Conservation (phyloP, 2,888 invertebrate species). For the Branchipolynoe longqiensis region DNA sequence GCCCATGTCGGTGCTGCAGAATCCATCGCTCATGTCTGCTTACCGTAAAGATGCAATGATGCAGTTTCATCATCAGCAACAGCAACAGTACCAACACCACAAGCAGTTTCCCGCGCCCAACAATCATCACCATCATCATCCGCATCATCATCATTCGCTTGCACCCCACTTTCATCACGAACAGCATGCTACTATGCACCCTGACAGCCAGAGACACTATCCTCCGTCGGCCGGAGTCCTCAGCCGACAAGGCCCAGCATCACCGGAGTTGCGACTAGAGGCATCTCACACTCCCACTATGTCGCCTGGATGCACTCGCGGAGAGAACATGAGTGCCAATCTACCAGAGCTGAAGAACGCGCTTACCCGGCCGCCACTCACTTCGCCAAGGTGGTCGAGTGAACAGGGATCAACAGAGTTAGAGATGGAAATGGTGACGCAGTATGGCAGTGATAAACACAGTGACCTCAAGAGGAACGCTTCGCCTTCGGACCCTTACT, state of each 20-base stretch:
- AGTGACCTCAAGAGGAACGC: not conserved
- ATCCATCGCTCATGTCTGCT: constrained; percentile 24
- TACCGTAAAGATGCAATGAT: constrained; percentile 20
- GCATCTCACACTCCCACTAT: not conserved
- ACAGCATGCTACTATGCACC: not conserved
- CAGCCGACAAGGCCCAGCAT: not conserved
- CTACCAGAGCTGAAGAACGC: constrained; percentile 39
- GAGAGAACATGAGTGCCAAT: too few species aligned
- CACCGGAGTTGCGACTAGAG: not conserved
- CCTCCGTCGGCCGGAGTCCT: not conserved
- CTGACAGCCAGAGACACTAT: constrained; percentile 5
- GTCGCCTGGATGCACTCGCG: too few species aligned
- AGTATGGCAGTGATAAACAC: constrained; percentile 16
- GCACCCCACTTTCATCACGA: constrained; percentile 1
- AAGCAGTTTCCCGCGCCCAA: too few species aligned
- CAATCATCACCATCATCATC: too few species aligned
- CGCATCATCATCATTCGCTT: constrained; percentile 6
- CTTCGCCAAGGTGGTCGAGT: constrained; percentile 2
- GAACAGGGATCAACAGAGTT: constrained; percentile 20
- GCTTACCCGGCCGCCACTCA: constrained; percentile 10
- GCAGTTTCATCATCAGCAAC: constrained; percentile 43
- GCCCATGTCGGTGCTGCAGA: constrained; percentile 23
- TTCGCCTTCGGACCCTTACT: constrained; percentile 44
- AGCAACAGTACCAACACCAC: constrained; percentile 59
- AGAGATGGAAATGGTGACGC: too few species aligned